A percentile compares a stretch with the other conserved stretches of the same genome.
These are phyloP conservation scores for Halcyon chelicuti DNA, from an alignment of 2,797 vertebrate genomes.

Conservation along the genomic window DNA sequence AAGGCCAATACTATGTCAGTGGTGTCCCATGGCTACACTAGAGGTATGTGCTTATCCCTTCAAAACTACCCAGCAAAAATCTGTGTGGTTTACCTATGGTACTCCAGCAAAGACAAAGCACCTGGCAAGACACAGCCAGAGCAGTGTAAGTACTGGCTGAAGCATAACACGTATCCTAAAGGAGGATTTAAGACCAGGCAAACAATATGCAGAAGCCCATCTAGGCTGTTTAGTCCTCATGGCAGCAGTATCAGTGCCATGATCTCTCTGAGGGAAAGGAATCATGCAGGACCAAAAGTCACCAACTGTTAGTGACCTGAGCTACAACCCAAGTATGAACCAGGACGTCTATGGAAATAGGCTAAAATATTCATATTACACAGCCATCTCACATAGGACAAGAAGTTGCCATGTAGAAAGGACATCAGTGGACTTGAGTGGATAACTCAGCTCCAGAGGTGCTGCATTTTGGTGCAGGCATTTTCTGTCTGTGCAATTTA, in stretches of 20 bases:
- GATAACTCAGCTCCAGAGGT: background rate
- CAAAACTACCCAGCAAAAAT: background rate
- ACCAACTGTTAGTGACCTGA: background rate
- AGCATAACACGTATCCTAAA: background rate
- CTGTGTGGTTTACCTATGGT: background rate
- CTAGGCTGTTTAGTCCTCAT: background rate
- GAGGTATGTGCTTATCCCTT: background rate
- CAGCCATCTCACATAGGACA: background rate
- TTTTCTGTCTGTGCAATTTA: background rate
- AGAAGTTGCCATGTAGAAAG: background rate
- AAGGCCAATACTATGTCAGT: background rate
- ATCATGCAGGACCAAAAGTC: accelerated
- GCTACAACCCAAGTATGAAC: background rate
- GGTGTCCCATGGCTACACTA: background rate
- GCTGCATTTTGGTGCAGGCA: accelerated
- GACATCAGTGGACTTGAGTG: background rate
- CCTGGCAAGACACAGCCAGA: background rate
- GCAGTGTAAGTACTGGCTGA: accelerated
- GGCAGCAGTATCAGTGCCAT: accelerated
- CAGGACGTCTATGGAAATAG: background rate
- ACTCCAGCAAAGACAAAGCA: background rate
- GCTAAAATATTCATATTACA: background rate
- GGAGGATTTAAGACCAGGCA: background rate
- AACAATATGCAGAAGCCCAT: background rate
- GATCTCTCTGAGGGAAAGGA: background rate